phyloP scores from a whole-genome alignment of 2,888 invertebrate genomes.

The Aphrophora alni region DNA sequence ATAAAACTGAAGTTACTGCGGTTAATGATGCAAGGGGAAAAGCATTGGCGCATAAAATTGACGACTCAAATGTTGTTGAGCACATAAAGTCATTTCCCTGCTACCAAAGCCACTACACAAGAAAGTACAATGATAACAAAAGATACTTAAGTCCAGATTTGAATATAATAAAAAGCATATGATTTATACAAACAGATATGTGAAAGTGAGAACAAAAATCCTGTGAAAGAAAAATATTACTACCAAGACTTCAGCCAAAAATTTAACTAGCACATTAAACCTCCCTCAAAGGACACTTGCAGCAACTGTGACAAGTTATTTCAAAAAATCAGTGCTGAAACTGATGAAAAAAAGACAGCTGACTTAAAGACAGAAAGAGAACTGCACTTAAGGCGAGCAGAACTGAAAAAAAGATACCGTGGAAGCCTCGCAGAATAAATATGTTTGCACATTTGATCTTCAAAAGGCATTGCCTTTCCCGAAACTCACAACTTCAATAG shows the following conservation, averaged over 20 bases:
- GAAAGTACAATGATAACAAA: slow-evolving; percentile 14
- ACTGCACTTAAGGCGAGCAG: too few relatives aligned
- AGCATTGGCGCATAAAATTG: slow-evolving; percentile 11
- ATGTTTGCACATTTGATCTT: too few relatives aligned
- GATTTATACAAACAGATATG: slow-evolving; percentile 11
- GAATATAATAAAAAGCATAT: slow-evolving; percentile 10
- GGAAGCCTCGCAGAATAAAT: too few relatives aligned
- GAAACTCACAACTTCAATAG: too few relatives aligned
- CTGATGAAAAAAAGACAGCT: background rate
- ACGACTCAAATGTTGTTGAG: background rate
- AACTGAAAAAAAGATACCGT: slow-evolving; percentile 12
- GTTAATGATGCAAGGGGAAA: slow-evolving; percentile 6
- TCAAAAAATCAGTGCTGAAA: too few relatives aligned
- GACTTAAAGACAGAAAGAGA: background rate
- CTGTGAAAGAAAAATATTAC: background rate
- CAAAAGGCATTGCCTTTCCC: too few relatives aligned
- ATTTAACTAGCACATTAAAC: slow-evolving; percentile 19
- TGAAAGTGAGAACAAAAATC: too few relatives aligned
- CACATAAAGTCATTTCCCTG: slow-evolving; percentile 4
- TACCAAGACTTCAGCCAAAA: slow-evolving; percentile 2
- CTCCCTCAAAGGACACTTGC: slow-evolving; percentile 13
- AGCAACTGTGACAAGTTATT: background rate
- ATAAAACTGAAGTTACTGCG: background rate
- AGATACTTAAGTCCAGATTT: background rate
- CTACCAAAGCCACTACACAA: too few relatives aligned